These are phyloP conservation scores for Diaperis boleti DNA, from an alignment of 2,888 invertebrate species.

Conservation along the genomic window DNA sequence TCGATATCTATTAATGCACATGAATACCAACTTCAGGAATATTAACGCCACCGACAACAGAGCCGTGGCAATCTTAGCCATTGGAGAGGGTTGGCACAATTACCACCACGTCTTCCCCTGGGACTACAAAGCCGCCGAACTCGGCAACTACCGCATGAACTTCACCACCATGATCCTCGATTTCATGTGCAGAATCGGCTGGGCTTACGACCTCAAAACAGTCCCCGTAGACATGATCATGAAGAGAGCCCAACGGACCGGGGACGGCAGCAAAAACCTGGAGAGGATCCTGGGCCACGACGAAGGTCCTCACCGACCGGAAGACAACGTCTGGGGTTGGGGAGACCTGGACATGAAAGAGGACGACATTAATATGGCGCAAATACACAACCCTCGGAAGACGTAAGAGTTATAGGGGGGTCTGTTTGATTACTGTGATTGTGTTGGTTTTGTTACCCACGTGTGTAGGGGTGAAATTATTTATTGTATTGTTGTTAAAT, in stretches of 20 bases:
- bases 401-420: too few species aligned
- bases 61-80: slow-evolving; percentile 76
- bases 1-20: too few species aligned
- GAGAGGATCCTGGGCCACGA: background rate
- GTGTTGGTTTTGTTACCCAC: background rate
- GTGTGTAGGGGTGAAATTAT: background rate
- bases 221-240: slow-evolving; percentile 78
- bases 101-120: slow-evolving; percentile 95
- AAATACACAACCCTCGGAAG: slow-evolving; percentile 1
- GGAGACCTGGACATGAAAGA: slow-evolving; percentile 81
- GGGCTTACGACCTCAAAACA: slow-evolving; percentile 89
- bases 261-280: slow-evolving; percentile 45
- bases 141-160: slow-evolving; percentile 79
- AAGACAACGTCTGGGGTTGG: slow-evolving; percentile 82
- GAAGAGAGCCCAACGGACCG: slow-evolving; percentile 71
- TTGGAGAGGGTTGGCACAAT: slow-evolving; percentile 95
- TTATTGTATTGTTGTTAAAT: background rate
- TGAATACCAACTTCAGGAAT: slow-evolving; percentile 27
- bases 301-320: slow-evolving; percentile 7
- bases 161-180: slow-evolving; percentile 83
- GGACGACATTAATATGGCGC: slow-evolving; percentile 69
- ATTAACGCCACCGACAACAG: slow-evolving; percentile 26
- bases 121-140: slow-evolving; percentile 92
- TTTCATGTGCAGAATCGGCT: slow-evolving; percentile 84
- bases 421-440: background rate